phyloP scores from a whole-genome alignment of 2,113 vertebrate species.

The Anguilla rostrata region DNA sequence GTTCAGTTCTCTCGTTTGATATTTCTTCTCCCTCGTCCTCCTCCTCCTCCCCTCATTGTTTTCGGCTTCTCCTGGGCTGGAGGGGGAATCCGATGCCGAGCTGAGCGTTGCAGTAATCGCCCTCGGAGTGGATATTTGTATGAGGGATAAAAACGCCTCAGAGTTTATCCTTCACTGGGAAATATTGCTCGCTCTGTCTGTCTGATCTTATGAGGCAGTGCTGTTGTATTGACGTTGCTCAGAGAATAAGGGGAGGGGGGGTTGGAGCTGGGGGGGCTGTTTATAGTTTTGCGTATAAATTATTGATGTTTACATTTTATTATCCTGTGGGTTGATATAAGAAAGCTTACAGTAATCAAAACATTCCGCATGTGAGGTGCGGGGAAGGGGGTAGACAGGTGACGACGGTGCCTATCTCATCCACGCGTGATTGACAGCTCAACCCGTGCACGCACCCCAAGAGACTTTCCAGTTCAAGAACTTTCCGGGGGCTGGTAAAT shows the following conservation, averaged over 20 bases:
- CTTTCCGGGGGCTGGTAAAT: conserved; percentile 82
- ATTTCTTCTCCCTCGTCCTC: not conserved
- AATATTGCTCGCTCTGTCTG: conserved; percentile 34
- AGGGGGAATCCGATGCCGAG: conserved; percentile 9
- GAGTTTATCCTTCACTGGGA: conserved; percentile 18
- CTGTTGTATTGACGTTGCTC: conserved; percentile 41
- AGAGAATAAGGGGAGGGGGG: conserved; percentile 31
- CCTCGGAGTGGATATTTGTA: conserved; percentile 11
- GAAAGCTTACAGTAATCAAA: conserved; percentile 47
- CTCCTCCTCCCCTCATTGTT: not conserved
- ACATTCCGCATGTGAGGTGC: conserved; percentile 40
- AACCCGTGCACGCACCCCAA: conserved; percentile 72
- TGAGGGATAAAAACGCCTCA: conserved; percentile 16
- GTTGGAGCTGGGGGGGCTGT: conserved; percentile 20
- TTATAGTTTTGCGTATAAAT: conserved; percentile 45
- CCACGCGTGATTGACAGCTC: conserved; percentile 78
- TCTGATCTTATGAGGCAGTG: conserved; percentile 38
- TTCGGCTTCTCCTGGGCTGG: not conserved
- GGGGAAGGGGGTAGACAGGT: conserved; percentile 70
- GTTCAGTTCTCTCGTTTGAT: not conserved
- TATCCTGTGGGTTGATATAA: conserved; percentile 45
- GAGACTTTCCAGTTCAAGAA: conserved; percentile 76
- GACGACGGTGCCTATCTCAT: conserved; percentile 73
- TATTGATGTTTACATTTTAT: conserved; percentile 54
- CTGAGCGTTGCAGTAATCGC: not conserved